phyloP scores from a whole-genome alignment of 92 coral and sea anemone genomes.

The Hydrozoanthus gracilis region DNA sequence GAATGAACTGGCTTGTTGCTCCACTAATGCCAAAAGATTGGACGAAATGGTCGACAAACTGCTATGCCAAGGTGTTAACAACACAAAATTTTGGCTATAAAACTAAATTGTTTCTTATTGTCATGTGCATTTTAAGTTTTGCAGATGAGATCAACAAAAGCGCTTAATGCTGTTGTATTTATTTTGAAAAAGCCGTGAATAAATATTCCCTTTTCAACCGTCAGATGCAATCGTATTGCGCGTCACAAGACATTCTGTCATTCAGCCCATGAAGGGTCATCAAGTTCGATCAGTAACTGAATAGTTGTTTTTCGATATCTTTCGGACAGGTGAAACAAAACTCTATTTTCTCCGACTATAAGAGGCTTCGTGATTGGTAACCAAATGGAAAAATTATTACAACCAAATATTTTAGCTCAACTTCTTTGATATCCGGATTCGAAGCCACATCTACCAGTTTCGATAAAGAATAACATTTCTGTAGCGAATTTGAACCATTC shows the following conservation, averaged over 20 bases:
- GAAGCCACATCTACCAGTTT: neutral
- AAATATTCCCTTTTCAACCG: constrained; percentile 7
- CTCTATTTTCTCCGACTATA: neutral
- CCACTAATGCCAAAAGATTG: neutral
- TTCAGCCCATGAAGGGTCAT: neutral
- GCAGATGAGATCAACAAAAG: constrained; percentile 18
- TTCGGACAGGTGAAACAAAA: constrained; percentile 24
- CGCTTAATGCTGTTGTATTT: constrained; percentile 31
- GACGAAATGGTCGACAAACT: neutral
- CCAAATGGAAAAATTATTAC: neutral
- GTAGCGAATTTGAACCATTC: neutral
- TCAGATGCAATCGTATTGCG: constrained; percentile 11
- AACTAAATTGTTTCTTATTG: constrained; percentile 29
- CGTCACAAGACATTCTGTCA: constrained; percentile 8
- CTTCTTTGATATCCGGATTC: neutral
- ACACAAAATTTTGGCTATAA: constrained; percentile 4
- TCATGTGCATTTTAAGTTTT: neutral
- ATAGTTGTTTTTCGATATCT: constrained; percentile 6
- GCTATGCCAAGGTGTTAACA: constrained; percentile 15
- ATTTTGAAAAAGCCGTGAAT: constrained; percentile 30
- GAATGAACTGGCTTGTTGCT: constrained; percentile 16
- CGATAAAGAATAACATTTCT: neutral
- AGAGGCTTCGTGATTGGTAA: neutral
- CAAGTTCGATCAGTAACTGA: constrained; percentile 7
- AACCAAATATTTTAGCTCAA: neutral